Conservation (phyloP, 2,113 vertebrate species). For the Addax nasomaculatus region DNA sequence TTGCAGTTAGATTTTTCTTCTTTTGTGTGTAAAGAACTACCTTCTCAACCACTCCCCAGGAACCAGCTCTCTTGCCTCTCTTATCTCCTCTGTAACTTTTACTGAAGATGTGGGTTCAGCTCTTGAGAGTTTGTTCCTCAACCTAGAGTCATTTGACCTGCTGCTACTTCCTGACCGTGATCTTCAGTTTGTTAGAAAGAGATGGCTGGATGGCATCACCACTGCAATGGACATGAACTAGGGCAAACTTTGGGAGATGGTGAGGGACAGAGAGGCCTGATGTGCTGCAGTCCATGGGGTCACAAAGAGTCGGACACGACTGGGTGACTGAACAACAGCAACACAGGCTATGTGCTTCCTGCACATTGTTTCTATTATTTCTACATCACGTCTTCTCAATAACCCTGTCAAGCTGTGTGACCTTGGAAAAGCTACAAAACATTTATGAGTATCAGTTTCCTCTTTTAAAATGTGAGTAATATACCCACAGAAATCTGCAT, state of each 20-base stretch:
- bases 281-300: neutral
- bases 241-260: neutral
- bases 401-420: neutral
- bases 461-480: neutral
- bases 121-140: neutral
- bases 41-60: neutral
- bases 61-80: neutral
- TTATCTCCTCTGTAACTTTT: neutral
- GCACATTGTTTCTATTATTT: neutral
- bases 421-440: neutral
- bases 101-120: neutral
- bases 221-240: neutral
- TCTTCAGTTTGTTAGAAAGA: neutral
- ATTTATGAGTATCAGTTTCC: neutral
- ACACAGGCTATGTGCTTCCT: neutral
- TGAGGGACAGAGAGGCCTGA: neutral
- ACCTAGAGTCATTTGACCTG: neutral
- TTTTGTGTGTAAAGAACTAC: neutral
- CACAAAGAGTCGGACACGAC: neutral
- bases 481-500: neutral
- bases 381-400: neutral
- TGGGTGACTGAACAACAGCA: neutral
- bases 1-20: neutral
- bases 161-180: neutral
- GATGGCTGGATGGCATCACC: neutral